Base-by-base conservation (phyloP, 2,888 invertebrate species). In the Coleophora deauratella region DNA sequence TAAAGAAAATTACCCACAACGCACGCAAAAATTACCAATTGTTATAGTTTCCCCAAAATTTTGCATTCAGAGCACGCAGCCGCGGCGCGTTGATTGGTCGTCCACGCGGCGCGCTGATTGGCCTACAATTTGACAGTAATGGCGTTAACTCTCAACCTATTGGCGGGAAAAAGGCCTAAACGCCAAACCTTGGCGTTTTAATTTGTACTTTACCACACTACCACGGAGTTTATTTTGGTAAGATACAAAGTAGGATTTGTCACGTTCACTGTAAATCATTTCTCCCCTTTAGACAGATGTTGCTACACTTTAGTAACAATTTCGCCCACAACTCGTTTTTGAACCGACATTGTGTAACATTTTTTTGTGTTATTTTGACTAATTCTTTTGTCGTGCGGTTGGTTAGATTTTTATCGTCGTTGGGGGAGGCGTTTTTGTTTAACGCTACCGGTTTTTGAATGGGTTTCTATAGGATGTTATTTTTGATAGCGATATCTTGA, bases 271-370 rank as follows among this genome's bases (percentile, higher is more conserved):
- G 38, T 52, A 50, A 41, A 30, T 35, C 31, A 31, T 33, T 28
- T 33, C 56, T 73, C 78, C 80, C 80, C 79, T 74, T 59, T 67
- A 72, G 76, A 72, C 84, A 85, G 84, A 85, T 85, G 84, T 82
- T 84, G 81, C 82, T 72, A 82, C 82, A 82, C 72, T 81, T 78
- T 82, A 73, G 78, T 76, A 80, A 81, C 82, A 82, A 81, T 77
- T 82, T 84, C 80, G 73, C 80, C 80, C 75, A 81, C 80, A 73
- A 73, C 72, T 67, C 67, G 70, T 68, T 78, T 65, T 78, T 65
- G 59, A 59, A 70, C 74, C 66, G 74, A 71, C 66, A 82, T 84
- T 82, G 81, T 84, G 69, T 66, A 68, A 70, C 61, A 59, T 66
- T 70, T 73, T 77, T 76, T 73, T 66, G 66, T 76, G 74, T 81